Percentiles rank a stretch among this genome's conserved stretches.
Evolutionary conservation across 2,888 invertebrate genomes (phyloP).

Genomic region (Axea sp.): DNA sequence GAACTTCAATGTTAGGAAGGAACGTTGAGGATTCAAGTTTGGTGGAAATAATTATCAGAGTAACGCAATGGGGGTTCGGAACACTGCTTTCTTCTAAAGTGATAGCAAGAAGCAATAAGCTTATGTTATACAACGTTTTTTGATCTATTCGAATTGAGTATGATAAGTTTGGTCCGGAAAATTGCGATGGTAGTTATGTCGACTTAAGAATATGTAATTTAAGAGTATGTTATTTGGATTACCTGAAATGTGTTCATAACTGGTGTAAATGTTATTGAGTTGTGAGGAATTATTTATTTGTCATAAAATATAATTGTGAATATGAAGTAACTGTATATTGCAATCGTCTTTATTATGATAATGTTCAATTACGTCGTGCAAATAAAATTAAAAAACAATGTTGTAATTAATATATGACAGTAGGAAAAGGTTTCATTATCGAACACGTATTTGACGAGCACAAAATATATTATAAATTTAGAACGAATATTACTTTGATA

Average conservation of each 20-base stretch:
- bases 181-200: constrained; percentile 6
- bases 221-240: constrained; percentile 28
- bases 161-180: constrained; percentile 4
- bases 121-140: constrained; percentile 24
- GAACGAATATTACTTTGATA: constrained; percentile 23
- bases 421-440: constrained; percentile 10
- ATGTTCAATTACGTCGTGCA: constrained; percentile 32
- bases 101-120: constrained; percentile 49
- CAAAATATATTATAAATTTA: constrained; percentile 26
- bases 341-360: constrained; percentile 32
- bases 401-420: constrained; percentile 31
- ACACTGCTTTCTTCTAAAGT: constrained; percentile 44
- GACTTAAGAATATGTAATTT: constrained; percentile 25
- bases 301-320: constrained; percentile 39
- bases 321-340: constrained; percentile 37
- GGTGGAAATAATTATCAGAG: not conserved
- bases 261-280: constrained; percentile 44
- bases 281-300: constrained; percentile 44
- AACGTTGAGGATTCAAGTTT: not conserved
- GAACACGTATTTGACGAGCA: constrained; percentile 47
- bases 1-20: not conserved
- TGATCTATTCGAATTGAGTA: constrained; percentile 8
- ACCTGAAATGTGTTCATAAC: constrained; percentile 55
- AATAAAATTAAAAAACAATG: constrained; percentile 14
- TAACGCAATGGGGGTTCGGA: constrained; percentile 26